Base-by-base conservation (phyloP, 1,140 invertebrate genomes). In the Euglossa dilemma region DNA sequence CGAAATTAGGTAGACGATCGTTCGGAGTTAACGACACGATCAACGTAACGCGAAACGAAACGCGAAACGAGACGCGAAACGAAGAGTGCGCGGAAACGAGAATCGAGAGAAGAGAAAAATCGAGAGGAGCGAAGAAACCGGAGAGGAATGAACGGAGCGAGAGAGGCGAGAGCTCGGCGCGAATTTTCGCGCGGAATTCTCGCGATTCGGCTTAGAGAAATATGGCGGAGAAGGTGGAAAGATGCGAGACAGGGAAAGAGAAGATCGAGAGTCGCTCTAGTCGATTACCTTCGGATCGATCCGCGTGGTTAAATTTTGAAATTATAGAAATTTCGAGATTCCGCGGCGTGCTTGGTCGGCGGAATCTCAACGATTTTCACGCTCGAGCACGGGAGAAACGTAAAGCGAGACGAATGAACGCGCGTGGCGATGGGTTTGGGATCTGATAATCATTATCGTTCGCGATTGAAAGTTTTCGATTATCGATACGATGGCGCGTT, bases 391-490 rank as follows among this genome's bases (percentile, higher is more conserved):
- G n/a, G 11, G n/a, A 18, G 36, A 20, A 43, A 47, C 6, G 6
- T 3, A 6, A 16, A 4, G 12, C 0, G 11, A 61, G 28, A 72
- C 8, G 36, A 67, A 73, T 73, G 18, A 56, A 84, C 16, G 70
- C 77, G 61, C 57, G 74, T 63, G 70, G 72, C 64, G 74, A 79
- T 47, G 45, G 59, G 50, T 87, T 66, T 75, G 80, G 59, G 43
- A 83, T 75, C 80, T 66, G 85, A 78, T 70, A 80, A 75, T 72
- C 36, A 47, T 56, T 52, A 8, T 57, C 74, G 43, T 72, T 57
- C 14, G 54, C 16, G 28, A 59, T 80, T 73, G 67, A 87, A 84
- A 87, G 72, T 84, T 87, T 84, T 80, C 67, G 57, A 87, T 78
- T 67, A 77, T 66, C 59, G 74, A 43, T 50, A 50, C 45, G n/a